Evolutionary conservation across 2,797 vertebrate species (phyloP).

Genomic region (Epinephelus malabaricus): DNA sequence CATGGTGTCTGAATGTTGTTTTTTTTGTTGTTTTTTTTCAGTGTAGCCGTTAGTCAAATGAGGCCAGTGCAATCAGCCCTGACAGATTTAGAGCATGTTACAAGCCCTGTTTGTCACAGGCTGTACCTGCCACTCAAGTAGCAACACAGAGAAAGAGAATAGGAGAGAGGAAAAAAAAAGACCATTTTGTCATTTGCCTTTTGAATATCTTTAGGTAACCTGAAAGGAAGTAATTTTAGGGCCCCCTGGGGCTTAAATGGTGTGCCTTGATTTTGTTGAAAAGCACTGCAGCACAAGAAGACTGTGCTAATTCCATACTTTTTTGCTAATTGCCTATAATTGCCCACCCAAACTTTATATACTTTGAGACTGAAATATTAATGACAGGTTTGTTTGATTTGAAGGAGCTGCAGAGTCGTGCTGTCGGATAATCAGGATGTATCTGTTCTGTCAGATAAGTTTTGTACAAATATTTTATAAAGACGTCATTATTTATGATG

Average conservation of each 20-base stretch:
- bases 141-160: conserved; percentile 61
- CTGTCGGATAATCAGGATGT: conserved; percentile 20
- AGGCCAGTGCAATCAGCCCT: conserved; percentile 82
- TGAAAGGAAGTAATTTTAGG: conserved; percentile 73
- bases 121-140: conserved; percentile 83
- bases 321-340: conserved; percentile 73
- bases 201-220: conserved; percentile 78
- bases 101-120: conserved; percentile 80
- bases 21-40: conserved; percentile 35
- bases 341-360: conserved; percentile 46
- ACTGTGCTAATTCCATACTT: conserved; percentile 61
- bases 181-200: conserved; percentile 73
- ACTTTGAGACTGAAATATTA: conserved; percentile 39
- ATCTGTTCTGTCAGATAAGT: not conserved
- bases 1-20: conserved; percentile 60
- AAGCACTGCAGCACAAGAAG: conserved; percentile 58
- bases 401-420: conserved; percentile 19
- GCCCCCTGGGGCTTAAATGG: conserved; percentile 60
- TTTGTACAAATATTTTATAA: not conserved
- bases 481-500: conserved; percentile 11
- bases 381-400: conserved; percentile 36
- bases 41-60: conserved; percentile 79
- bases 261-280: conserved; percentile 64
- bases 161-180: conserved; percentile 48
- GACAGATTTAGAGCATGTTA: conserved; percentile 85